Percentiles rank a stretch among this genome's conserved stretches.
Conservation (phyloP, 2,797 vertebrate genomes). For the Sarcoramphus papa region DNA sequence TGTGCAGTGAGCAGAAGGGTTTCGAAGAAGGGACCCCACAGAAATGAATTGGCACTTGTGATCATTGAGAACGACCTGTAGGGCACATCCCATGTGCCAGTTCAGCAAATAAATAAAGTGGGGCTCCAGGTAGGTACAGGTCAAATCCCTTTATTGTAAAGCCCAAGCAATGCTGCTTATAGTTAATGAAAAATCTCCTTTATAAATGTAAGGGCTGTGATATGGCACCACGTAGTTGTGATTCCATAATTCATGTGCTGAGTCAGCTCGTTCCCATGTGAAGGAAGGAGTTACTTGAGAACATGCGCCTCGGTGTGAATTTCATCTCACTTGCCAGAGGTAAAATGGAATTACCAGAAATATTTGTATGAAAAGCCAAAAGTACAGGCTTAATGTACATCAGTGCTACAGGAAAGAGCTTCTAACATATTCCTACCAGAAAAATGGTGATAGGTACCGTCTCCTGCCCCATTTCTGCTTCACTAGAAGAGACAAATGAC, state of each 20-base stretch:
- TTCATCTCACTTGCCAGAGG: slow-evolving; percentile 7
- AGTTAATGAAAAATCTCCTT: neutral
- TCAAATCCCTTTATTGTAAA: neutral
- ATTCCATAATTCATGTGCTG: slow-evolving; percentile 17
- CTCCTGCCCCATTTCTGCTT: neutral
- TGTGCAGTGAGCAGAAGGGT: neutral
- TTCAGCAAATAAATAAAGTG: neutral
- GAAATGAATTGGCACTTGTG: neutral
- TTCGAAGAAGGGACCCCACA: neutral
- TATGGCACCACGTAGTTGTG: neutral
- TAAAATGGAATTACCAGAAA: slow-evolving; percentile 45
- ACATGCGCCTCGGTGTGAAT: slow-evolving; percentile 11
- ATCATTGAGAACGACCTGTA: neutral
- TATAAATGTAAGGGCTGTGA: neutral
- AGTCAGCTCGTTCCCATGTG: neutral
- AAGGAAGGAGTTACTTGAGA: neutral
- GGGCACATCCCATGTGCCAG: neutral
- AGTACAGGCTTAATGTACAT: neutral
- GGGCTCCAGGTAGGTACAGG: neutral
- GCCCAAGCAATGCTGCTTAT: neutral
- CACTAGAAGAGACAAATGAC: slow-evolving; percentile 22
- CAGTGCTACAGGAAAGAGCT: neutral
- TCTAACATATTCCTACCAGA: slow-evolving; percentile 22
- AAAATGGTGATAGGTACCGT: neutral
- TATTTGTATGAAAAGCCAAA: slow-evolving; percentile 45